Evolutionary conservation across 1,140 invertebrate species (phyloP), one percentile per base, ranked within the genome.

Genomic region (Littorina saxatilis): DNA sequence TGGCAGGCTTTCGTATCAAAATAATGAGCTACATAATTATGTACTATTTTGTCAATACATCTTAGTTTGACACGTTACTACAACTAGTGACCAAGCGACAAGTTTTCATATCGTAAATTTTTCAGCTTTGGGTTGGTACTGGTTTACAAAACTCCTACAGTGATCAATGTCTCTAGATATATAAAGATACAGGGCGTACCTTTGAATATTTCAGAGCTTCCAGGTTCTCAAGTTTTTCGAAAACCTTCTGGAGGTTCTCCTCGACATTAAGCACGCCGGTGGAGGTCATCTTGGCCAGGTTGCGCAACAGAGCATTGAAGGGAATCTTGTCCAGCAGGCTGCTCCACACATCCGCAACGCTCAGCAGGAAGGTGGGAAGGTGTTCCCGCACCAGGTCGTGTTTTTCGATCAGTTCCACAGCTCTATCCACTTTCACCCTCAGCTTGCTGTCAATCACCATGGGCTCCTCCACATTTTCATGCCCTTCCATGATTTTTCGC

Each of bases 281-380:
- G 82, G 94, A 94, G 55, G 95, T 94, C 85, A 96, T 93, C 86
- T 95, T 94, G 84, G 94, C 94, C 32, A 96, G 90, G 84, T 95
- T 94, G 29, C 93, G 88, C 47, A 96, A 89, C 63, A 95, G 84
- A 4, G 93, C 92, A 15, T 90, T 89, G 77, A 95, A 90, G 58
- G 94, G 92, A 90, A 96, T 93, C 79, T 94, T 91, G 2, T 94
- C 93, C 37, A 96, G 86, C 63, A 96, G 90, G 83, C 94, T 93
- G 85, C 92, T 90, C 95, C 95, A 96, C 63, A 96, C 92, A 86
- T 94, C 93, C 85, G 93, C 92, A 29, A 94, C 94, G 84, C 94
- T 95, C 37, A 95, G 90, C 27, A 95, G 91, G 81, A 94, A 93
- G 15, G 94, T 94, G 68, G 95, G 95, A 11, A 96, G 92, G 90